These are phyloP conservation scores for Calliphora vicina DNA, from an alignment of 1,140 invertebrate genomes.

Conservation along the genomic window DNA sequence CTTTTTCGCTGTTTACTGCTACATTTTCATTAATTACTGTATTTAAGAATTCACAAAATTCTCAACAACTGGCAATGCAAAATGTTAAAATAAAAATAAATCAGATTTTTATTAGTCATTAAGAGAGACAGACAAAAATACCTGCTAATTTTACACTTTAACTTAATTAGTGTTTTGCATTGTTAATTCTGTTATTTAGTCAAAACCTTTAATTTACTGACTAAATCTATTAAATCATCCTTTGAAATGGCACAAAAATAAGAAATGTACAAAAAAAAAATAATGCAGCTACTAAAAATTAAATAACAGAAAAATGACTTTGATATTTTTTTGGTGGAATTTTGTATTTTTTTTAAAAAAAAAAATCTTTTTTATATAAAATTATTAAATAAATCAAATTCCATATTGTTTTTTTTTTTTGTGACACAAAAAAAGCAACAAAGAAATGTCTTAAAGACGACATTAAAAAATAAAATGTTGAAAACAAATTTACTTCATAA, in stretches of 20 bases:
- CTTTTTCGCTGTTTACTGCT: too few relatives aligned
- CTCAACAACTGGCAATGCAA: too few relatives aligned
- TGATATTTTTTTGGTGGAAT: neutral
- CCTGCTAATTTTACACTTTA: neutral
- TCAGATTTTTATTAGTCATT: neutral
- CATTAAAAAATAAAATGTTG: neutral
- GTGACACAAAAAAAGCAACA: neutral
- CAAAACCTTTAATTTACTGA: neutral
- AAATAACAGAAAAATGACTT: neutral
- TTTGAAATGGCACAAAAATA: neutral
- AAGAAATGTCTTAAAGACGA: neutral
- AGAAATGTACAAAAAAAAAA: neutral
- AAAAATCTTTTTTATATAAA: neutral
- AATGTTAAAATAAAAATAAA: neutral
- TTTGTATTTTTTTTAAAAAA: neutral
- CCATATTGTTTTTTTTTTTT: too few relatives aligned
- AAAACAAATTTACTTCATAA: neutral
- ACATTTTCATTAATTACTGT: too few relatives aligned
- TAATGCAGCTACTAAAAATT: neutral
- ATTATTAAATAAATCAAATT: too few relatives aligned
- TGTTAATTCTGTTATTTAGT: neutral
- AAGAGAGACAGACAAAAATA: neutral
- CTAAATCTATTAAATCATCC: slow-evolving; percentile 9
- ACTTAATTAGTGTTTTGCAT: neutral
- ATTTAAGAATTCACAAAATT: too few relatives aligned